Conservation (phyloP, 2,113 vertebrate species). For the Salvelinus namaycush region DNA sequence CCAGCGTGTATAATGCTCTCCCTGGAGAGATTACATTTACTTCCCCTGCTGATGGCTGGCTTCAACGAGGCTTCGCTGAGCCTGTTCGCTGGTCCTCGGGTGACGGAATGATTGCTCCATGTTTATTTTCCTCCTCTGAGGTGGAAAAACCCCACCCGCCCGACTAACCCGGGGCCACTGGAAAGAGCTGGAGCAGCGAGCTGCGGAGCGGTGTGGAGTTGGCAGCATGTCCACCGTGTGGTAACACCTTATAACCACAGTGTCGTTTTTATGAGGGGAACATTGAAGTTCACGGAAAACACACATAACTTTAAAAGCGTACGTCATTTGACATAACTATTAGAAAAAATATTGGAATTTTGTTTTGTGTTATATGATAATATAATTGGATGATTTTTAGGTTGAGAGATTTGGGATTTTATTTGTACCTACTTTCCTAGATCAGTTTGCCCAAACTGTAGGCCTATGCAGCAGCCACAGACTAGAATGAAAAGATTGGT, state of each 20-base stretch:
- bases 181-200: conserved; percentile 3
- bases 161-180: conserved; percentile 22
- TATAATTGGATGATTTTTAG: conserved; percentile 7
- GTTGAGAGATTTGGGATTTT: neutral
- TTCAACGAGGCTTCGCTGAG: too few species aligned
- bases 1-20: too few species aligned
- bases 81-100: neutral
- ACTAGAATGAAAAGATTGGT: neutral
- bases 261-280: conserved; percentile 39
- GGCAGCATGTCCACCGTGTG: conserved; percentile 17
- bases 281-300: conserved; percentile 41
- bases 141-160: conserved; percentile 31
- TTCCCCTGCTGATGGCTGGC: too few species aligned
- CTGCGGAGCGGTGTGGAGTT: neutral
- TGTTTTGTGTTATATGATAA: conserved; percentile 25
- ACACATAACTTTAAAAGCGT: conserved; percentile 26
- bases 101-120: conserved; percentile 22
- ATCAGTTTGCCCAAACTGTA: conserved; percentile 1
- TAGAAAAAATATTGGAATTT: conserved; percentile 27
- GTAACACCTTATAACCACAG: conserved; percentile 42
- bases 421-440: neutral
- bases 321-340: conserved; percentile 34
- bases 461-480: neutral
- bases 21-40: too few species aligned
- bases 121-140: conserved; percentile 36